Base-by-base conservation (phyloP, 2,888 invertebrate species). In the Acrobasis repandana region DNA sequence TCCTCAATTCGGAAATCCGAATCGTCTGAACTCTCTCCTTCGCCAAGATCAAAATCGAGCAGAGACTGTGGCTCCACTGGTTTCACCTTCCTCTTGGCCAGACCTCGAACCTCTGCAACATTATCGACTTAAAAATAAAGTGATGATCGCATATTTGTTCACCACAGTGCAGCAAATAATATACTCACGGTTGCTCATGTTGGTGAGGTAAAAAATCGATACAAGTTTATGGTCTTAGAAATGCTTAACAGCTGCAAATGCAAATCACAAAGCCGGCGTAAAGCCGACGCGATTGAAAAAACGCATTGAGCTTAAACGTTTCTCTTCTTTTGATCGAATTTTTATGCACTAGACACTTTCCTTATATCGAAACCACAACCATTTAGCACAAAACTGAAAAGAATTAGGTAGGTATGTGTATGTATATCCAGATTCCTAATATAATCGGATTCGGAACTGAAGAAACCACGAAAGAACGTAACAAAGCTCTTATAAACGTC, bases 1-100 rank as follows among this genome's bases (percentile, higher is more conserved):
- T 97, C 97, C 82, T 97, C 97, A 63, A 97, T 97, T 60, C 98
- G 94, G 87, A 98, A 98, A 88, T 98, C 98, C 64, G 98, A 98
- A 86, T 98, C 98, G 81, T 98, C 98, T 0, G 97, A 97, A 80
- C 98, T 98, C 83, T 97, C 97, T 46, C 96, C 98, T 84, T 97
- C 97, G 47, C 96, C 97, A 63, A 97, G 93, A 89, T 97, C 97
- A 74, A 97, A 96, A 82, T 97, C 96, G 58, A 97, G 86, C 61
- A 97, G 88, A 9, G 96, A 95, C 67, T 96, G 95, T 9, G 95
- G 94, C 77, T 94, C 95, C 63, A 95, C 96, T 65, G 96, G 97
- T 83, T 96, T 97, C 43, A 97, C 96, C 79, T 95, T 93, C 61
- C 97, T 92, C 83, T 97, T 97, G 67, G 95, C 96, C 10, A 95